A percentile compares a stretch with the other conserved stretches of the same genome.
These are phyloP conservation scores for Parauchenoglanis punctatus DNA, from an alignment of 2,797 vertebrate genomes.

Conservation along the genomic window DNA sequence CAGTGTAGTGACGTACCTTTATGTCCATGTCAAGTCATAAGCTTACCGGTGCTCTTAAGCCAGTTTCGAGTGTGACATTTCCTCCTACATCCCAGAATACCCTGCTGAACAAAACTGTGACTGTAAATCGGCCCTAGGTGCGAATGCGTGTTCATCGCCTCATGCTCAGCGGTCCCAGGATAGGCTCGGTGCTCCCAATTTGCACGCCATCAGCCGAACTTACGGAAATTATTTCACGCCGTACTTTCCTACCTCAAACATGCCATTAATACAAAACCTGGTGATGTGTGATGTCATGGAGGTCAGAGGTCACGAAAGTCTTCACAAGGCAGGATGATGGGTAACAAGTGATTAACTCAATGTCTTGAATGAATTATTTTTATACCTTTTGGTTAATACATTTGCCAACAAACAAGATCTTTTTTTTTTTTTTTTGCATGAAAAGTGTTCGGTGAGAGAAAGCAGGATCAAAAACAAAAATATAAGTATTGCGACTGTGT, in stretches of 20 bases:
- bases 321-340: not conserved
- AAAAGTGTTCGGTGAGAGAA: not conserved
- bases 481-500: not conserved
- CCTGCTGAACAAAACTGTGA: not conserved
- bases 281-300: not conserved
- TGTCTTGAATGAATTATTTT: not conserved
- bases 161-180: not conserved
- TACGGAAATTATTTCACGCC: not conserved
- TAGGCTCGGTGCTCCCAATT: not conserved
- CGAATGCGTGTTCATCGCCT: not conserved
- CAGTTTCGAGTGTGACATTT: not conserved
- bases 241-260: not conserved
- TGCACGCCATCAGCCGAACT: not conserved
- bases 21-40: no score
- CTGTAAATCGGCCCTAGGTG: not conserved
- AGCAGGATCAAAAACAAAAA: not conserved
- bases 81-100: not conserved
- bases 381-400: not conserved
- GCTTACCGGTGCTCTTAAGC: not conserved
- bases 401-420: not conserved
- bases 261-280: not conserved
- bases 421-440: not conserved
- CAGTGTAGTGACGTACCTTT: not conserved
- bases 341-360: not conserved
- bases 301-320: not conserved